These are phyloP conservation scores for Lasius platythorax DNA, from an alignment of 2,888 invertebrate species.

Conservation along the genomic window DNA sequence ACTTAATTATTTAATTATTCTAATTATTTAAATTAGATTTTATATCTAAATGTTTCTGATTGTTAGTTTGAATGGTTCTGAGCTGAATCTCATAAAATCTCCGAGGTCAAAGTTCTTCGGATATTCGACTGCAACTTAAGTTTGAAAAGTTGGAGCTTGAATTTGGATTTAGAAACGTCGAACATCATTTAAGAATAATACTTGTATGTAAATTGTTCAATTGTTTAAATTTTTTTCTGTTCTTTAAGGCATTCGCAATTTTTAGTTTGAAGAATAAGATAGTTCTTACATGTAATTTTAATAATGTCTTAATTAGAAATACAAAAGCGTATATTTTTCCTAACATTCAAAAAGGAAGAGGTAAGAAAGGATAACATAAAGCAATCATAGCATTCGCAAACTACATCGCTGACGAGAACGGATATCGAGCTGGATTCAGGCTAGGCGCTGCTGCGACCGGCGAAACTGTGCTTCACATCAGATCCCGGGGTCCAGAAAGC, in stretches of 20 bases:
- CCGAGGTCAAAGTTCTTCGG: neutral
- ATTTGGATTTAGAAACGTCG: neutral
- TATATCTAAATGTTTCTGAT: neutral
- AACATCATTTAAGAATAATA: neutral
- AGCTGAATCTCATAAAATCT: neutral
- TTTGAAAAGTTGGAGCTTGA: neutral
- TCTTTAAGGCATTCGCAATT: neutral
- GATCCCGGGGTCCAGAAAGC: too few species aligned
- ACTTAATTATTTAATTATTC: neutral
- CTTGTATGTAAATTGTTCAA: neutral
- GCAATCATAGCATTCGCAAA: constrained; percentile 67
- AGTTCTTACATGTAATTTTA: neutral
- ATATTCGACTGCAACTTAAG: neutral
- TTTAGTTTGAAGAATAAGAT: neutral
- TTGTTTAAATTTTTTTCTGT: neutral
- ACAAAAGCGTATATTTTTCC: neutral
- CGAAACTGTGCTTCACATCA: too few species aligned
- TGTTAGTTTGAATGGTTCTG: neutral
- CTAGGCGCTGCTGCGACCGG: too few species aligned
- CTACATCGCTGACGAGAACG: constrained; percentile 84
- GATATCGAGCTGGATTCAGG: constrained; percentile 83
- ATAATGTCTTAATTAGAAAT: neutral
- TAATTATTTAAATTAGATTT: neutral
- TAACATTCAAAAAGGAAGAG: neutral
- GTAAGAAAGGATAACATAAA: neutral